phyloP scores from a whole-genome alignment of 2,797 vertebrate species.

The Neosilurus hyrtlii region DNA sequence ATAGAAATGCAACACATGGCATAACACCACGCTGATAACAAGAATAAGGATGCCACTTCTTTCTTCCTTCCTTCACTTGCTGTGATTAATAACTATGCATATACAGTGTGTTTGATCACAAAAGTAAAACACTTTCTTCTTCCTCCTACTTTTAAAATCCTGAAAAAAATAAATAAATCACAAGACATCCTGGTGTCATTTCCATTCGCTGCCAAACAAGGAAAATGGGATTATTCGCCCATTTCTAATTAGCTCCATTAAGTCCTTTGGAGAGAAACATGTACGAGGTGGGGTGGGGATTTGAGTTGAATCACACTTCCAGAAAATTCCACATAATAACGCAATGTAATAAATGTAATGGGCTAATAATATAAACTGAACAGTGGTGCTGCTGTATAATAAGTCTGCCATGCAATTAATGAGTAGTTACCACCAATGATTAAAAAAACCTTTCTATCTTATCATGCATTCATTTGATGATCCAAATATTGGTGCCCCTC shows the following conservation, averaged over 20 bases:
- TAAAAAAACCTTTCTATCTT: background rate
- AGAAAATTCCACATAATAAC: background rate
- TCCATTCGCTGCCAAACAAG: background rate
- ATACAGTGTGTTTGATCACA: background rate
- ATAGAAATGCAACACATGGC: background rate
- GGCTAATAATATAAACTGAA: too few species aligned
- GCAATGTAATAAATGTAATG: too few species aligned
- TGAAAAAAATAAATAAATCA: background rate
- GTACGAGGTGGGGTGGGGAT: background rate
- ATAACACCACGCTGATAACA: background rate
- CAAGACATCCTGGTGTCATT: background rate
- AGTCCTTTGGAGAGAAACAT: background rate
- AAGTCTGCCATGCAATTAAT: background rate
- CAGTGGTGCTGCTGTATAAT: too few species aligned
- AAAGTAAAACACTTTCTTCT: background rate
- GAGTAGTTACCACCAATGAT: background rate
- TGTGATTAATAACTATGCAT: background rate
- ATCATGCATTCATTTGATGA: too few species aligned
- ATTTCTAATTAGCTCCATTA: background rate
- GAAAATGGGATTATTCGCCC: background rate
- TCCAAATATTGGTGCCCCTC: too few species aligned
- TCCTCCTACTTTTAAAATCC: background rate
- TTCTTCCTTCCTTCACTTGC: background rate
- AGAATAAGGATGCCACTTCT: background rate
- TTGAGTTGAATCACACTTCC: background rate